Base-by-base conservation (phyloP, 2,888 invertebrate genomes). In the Eilema griseolum region DNA sequence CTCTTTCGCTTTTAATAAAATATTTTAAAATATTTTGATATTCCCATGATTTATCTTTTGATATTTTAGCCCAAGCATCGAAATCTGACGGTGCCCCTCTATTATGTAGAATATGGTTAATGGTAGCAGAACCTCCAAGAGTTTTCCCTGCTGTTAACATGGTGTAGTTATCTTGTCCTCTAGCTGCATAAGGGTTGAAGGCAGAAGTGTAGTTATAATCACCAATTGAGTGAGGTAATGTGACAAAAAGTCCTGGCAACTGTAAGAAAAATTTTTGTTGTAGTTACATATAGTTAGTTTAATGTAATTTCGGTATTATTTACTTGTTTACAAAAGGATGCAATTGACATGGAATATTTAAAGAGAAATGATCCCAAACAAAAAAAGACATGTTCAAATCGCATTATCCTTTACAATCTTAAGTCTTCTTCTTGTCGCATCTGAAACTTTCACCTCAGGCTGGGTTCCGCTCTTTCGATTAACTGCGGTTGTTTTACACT, bases 1-100 rank as follows among this genome's bases (percentile, higher is more conserved):
- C 46, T 4, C 61, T 66, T 69, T 75, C 74, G 16, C 67, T 75
- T 62, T 62, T 70, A 2, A 68, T 75, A 23, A 75, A 75, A 46
- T 71, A 69, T 4, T 68, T 63, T 0, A 67, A 57, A 20, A 66
- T 68, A 0, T 75, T 67, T 14, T 56, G 28, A 0, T 20, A 56
- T 41, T 61, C 26, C 75, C 75, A 75, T 0, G 59, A 1, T 3
- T 41, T 10, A n/a, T 75, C 71, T 8, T 65, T 61, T 2, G 66
- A 24, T 57, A 67, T 52, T 31, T 23, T 11, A 3, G 64, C 71
- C 68, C 76, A 75, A 12, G 3, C 0, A 20, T 71, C 66, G 46
- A 57, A 75, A 41, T 75, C 75, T 23, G 56, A 41, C 12, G 62
- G 26, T 7, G 61, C 33, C 1, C 75, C 76, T 66, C 76, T 52